Percentiles rank a stretch among this genome's conserved stretches.
phyloP scores from a whole-genome alignment of 2,888 invertebrate species.

The Macaria notata region DNA sequence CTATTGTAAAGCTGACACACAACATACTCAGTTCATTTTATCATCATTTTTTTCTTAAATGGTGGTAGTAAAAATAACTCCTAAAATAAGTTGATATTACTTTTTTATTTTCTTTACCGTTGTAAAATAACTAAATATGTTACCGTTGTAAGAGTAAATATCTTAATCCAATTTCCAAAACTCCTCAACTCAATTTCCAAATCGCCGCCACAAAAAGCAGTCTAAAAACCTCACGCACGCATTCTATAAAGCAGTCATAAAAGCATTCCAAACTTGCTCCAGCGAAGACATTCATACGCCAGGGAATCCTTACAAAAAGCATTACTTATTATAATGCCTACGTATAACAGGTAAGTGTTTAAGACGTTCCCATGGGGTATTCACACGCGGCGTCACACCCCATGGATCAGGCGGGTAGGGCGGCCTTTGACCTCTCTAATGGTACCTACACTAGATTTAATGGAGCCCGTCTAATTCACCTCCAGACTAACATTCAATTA shows the following conservation, averaged over 20 bases:
- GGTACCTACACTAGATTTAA: conserved; percentile 18
- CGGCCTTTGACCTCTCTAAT: conserved; percentile 59
- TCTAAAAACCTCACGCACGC: not conserved
- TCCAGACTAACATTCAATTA: conserved; percentile 9
- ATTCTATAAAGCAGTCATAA: conserved; percentile 10
- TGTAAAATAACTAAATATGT: no score
- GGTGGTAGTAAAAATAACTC: no score
- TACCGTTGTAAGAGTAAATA: no score
- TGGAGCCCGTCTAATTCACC: conserved; percentile 4
- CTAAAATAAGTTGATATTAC: no score
- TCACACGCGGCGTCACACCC: conserved; percentile 76
- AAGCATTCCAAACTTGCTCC: conserved; percentile 21
- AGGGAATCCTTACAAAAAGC: conserved; percentile 33
- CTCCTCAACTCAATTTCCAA: no score
- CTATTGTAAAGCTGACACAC: no score
- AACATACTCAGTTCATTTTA: no score
- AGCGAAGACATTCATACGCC: conserved; percentile 11
- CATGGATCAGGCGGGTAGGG: conserved; percentile 53
- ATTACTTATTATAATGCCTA: conserved; percentile 8
- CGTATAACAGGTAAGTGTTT: conserved; percentile 31
- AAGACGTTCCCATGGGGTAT: conserved; percentile 67
- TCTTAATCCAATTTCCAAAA: no score
- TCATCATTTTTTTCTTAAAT: no score
- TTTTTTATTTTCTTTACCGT: no score
- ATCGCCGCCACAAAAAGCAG: no score